Percentiles rank a stretch among this genome's conserved stretches.
Evolutionary conservation across 2,113 vertebrate genomes (phyloP).

Genomic region (Notothenia coriiceps): DNA sequence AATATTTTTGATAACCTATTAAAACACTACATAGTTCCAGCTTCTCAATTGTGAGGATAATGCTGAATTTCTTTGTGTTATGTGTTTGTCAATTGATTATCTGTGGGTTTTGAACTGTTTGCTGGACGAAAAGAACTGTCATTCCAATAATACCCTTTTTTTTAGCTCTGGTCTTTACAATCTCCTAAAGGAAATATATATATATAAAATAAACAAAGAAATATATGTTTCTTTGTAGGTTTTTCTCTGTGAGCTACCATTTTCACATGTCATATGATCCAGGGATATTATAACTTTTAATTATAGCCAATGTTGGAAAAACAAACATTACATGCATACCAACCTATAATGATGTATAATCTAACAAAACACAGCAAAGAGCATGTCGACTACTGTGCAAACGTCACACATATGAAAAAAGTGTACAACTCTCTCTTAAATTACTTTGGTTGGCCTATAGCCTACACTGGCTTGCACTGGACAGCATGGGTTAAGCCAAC

Average conservation of each 20-base stretch:
- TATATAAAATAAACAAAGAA: too few species aligned
- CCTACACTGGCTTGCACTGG: constrained; percentile 11
- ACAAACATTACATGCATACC: not conserved
- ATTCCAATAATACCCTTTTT: not conserved
- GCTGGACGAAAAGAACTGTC: not conserved
- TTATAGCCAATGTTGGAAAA: not conserved
- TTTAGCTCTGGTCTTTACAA: not conserved
- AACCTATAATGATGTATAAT: not conserved
- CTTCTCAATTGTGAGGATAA: not conserved
- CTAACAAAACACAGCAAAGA: not conserved
- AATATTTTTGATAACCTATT: not conserved
- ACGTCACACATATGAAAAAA: not conserved
- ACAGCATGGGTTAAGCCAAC: constrained; percentile 23
- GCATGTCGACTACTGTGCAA: not conserved
- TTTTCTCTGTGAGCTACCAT: not conserved
- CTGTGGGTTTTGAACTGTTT: not conserved
- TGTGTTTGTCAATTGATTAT: not conserved
- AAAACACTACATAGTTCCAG: not conserved
- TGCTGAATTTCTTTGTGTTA: not conserved
- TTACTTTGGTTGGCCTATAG: constrained; percentile 25
- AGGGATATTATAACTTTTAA: not conserved
- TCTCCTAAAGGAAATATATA: not conserved
- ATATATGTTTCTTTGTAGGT: too few species aligned
- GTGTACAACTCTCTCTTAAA: constrained; percentile 2
- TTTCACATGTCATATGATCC: not conserved